Percentiles rank a stretch among this genome's conserved stretches.
phyloP scores from a whole-genome alignment of 2,797 vertebrate species.

The Xyrichtys novacula region DNA sequence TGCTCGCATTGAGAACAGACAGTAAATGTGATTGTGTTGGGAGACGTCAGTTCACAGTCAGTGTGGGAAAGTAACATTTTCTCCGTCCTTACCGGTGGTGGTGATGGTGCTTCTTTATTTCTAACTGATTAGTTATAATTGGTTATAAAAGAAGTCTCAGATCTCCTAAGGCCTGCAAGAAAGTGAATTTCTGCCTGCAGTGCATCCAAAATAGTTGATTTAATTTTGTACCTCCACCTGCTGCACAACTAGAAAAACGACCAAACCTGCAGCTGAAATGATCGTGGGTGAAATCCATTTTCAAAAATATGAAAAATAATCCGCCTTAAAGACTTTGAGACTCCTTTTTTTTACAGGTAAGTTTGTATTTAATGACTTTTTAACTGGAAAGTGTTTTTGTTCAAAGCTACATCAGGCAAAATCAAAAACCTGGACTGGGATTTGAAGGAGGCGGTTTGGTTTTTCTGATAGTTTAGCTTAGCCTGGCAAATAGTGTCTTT shows the following conservation, averaged over 20 bases:
- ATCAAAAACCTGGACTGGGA: no score
- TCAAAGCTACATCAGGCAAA: conserved; percentile 27
- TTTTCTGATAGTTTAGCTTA: no score
- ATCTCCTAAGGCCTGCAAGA: not conserved
- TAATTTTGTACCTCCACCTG: not conserved
- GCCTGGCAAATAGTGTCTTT: no score
- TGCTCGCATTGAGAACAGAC: conserved; percentile 60
- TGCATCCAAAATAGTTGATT: not conserved
- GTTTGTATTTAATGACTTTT: not conserved
- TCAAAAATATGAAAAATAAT: not conserved
- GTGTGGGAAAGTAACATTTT: not conserved
- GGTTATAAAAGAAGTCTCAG: conserved; percentile 46
- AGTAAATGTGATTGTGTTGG: conserved; percentile 1
- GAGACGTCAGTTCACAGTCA: not conserved
- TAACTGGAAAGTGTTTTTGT: not conserved
- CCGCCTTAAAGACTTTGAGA: conserved; percentile 24
- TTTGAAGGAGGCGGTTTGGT: no score
- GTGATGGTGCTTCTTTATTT: conserved; percentile 14
- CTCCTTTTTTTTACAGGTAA: conserved; percentile 39
- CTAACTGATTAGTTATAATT: conserved; percentile 7
- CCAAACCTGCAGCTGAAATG: not conserved
- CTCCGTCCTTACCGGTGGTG: conserved; percentile 29
- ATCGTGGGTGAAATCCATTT: not conserved
- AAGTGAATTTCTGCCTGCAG: conserved; percentile 4
- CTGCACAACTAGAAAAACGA: not conserved